Percentiles rank a stretch among this genome's conserved stretches.
Evolutionary conservation across 2,113 vertebrate species (phyloP).

Genomic region (Varanus komodoensis): DNA sequence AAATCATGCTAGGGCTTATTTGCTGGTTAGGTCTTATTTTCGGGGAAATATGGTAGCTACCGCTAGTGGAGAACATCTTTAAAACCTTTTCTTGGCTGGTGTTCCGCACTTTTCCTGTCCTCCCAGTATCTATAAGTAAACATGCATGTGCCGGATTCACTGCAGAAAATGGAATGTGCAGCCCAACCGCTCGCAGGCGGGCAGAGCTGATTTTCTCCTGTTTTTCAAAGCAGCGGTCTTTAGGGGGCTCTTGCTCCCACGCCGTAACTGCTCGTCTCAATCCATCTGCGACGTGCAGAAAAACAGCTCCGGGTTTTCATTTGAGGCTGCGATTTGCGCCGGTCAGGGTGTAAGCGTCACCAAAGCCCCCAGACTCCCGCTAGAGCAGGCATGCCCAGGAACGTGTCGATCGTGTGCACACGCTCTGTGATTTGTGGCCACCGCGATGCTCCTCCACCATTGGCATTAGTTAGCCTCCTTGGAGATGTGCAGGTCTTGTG

Average conservation of each 20-base stretch:
- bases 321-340: neutral
- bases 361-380: no score
- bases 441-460: no score
- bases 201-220: neutral
- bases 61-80: constrained; percentile 45
- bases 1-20: no score
- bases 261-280: neutral
- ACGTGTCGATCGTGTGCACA: no score
- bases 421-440: no score
- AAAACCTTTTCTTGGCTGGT: constrained; percentile 27
- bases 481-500: constrained; percentile 25
- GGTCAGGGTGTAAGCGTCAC: no score
- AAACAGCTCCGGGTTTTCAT: neutral
- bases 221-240: neutral
- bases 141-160: neutral
- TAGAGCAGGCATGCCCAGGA: neutral
- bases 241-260: neutral
- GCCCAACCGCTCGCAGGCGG: neutral
- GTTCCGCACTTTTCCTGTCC: constrained; percentile 31
- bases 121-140: constrained; percentile 33
- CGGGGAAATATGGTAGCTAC: constrained; percentile 38
- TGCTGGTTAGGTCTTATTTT: no score
- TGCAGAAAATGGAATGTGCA: neutral
- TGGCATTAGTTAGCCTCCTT: constrained; percentile 48
- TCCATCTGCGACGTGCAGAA: neutral